Conservation (phyloP, 2,797 vertebrate genomes). For the Capromys pilorides region DNA sequence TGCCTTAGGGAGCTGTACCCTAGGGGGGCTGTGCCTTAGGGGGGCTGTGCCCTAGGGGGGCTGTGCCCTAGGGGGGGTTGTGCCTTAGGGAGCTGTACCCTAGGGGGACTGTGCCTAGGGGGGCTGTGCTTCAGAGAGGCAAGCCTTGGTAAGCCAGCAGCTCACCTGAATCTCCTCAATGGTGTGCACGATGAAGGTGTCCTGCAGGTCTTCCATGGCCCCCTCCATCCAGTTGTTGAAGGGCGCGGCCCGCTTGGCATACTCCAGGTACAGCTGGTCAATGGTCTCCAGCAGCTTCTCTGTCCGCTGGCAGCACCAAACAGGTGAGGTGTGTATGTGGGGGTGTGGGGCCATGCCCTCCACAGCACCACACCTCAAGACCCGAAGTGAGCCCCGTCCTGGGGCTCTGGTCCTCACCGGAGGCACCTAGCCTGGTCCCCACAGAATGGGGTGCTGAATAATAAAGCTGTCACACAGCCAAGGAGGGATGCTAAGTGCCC, state of each 20-base stretch:
- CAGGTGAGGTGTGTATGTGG: not conserved
- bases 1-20: no score
- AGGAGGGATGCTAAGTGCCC: not conserved
- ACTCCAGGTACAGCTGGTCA: slow-evolving; percentile 97
- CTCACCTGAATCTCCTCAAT: slow-evolving; percentile 98
- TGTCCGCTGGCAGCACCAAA: slow-evolving; percentile 88
- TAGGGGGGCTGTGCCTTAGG: no score
- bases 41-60: no score
- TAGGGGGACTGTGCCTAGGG: no score
- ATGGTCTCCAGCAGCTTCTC: slow-evolving; percentile 98
- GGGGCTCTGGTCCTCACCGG: not conserved
- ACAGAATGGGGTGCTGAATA: not conserved
- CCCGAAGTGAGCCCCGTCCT: not conserved
- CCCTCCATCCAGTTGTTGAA: slow-evolving; percentile 99
- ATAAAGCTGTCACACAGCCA: not conserved
- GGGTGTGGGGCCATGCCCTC: not conserved
- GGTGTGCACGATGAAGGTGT: slow-evolving; percentile 98
- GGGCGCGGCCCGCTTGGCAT: slow-evolving; percentile 97
- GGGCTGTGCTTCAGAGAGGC: no score
- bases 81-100: no score
- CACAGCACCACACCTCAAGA: not conserved
- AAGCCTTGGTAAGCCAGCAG: not conserved
- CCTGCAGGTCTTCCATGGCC: slow-evolving; percentile 99
- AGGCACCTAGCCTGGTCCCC: not conserved
- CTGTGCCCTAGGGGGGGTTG: no score